Evolutionary conservation across 2,113 vertebrate species (phyloP).

Genomic region (Sciurus niger): DNA sequence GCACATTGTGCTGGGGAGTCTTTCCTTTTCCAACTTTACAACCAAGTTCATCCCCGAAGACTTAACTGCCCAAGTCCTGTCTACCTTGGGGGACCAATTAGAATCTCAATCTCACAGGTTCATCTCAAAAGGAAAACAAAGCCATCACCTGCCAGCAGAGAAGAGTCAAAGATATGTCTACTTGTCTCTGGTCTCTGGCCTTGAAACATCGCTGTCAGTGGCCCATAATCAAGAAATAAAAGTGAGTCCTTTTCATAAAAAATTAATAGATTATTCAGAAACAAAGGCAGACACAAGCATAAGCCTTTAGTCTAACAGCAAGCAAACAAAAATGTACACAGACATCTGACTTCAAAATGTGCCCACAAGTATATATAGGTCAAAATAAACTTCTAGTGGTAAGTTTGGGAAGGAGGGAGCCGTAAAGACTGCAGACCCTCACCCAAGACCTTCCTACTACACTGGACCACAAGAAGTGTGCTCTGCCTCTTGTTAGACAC

Average conservation of each 20-base stretch:
- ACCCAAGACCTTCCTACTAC: constrained; percentile 60
- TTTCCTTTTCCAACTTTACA: background rate
- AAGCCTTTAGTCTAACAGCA: constrained; percentile 46
- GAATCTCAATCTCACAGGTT: constrained; percentile 35
- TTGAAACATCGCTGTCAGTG: background rate
- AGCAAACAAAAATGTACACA: constrained; percentile 80
- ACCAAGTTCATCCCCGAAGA: background rate
- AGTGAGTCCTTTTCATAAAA: constrained; percentile 1
- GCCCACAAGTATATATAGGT: constrained; percentile 63
- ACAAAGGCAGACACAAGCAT: constrained; percentile 42
- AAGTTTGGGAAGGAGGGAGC: background rate
- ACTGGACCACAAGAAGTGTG: background rate
- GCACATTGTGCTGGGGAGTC: background rate
- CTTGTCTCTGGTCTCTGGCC: background rate
- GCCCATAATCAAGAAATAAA: constrained; percentile 41
- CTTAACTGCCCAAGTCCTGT: background rate
- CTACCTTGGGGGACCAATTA: background rate
- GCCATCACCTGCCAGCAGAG: background rate
- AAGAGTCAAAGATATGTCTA: constrained; percentile 5
- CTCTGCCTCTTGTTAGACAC: background rate
- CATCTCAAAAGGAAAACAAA: constrained; percentile 25
- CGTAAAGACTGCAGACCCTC: constrained; percentile 57
- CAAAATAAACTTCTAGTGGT: constrained; percentile 69
- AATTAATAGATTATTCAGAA: background rate
- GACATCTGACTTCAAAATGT: constrained; percentile 74